Conservation (phyloP, 92 coral and sea anemone genomes). For the Galaxea fascicularis region DNA sequence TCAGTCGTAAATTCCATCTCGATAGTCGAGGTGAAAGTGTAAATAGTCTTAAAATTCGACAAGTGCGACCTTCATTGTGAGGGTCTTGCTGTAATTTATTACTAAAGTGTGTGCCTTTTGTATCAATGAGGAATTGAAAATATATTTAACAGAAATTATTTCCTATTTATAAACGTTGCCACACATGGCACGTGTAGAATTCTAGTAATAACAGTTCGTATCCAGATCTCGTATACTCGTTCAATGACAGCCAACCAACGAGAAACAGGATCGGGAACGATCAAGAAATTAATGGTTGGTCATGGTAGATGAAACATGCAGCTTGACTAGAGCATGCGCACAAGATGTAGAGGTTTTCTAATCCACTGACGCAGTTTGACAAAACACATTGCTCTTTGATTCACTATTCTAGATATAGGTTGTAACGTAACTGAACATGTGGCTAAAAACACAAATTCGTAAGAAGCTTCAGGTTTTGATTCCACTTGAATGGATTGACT, state of each 20-base stretch:
- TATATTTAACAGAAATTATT: slow-evolving; percentile 54
- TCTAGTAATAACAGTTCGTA: not conserved
- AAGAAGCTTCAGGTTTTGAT: not conserved
- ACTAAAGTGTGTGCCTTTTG: slow-evolving; percentile 37
- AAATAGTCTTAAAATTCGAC: slow-evolving; percentile 22
- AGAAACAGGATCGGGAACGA: not conserved
- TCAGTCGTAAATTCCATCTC: slow-evolving; percentile 14
- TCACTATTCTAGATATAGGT: not conserved
- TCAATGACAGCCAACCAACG: not conserved
- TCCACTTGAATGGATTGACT: not conserved
- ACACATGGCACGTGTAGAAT: not conserved
- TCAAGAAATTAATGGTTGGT: not conserved
- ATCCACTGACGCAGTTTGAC: not conserved
- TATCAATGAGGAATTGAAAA: slow-evolving; percentile 42
- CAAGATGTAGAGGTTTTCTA: not conserved
- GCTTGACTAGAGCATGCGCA: not conserved
- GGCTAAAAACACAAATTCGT: not conserved
- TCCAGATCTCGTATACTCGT: not conserved
- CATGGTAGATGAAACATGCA: not conserved
- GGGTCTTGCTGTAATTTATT: slow-evolving; percentile 41
- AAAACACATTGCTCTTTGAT: not conserved
- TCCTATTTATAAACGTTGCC: slow-evolving; percentile 47
- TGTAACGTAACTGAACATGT: not conserved
- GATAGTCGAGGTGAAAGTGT: slow-evolving; percentile 25
- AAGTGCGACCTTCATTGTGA: not conserved